Evolutionary conservation across 1,140 invertebrate species (phyloP), one percentile per base, ranked within the genome.

Genomic region (Onthophagus taurus): DNA sequence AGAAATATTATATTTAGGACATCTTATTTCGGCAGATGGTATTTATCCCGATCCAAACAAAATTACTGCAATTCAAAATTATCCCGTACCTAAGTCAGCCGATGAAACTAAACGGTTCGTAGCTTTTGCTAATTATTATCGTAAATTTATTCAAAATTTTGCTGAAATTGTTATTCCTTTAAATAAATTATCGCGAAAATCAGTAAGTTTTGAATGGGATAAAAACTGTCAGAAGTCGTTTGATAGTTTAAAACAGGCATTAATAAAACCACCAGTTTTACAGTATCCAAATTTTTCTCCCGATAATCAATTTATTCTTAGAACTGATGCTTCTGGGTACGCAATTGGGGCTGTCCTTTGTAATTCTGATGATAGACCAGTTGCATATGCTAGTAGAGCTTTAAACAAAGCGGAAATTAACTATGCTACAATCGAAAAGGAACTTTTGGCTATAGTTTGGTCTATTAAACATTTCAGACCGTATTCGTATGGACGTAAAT

Each of bases 401-500:
- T 42, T 72, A 6, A 55, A 43, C 19, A 37, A 43, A 13, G 44
- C 52, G n/a, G 69, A 71, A 57, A 48, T 30, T 38, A 61, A 63
- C 18, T 72, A 66, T 31, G 44, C 42, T 4, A 59, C 55, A 3
- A 64, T 60, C 1, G 64, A 72, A 49, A 55, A 54, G 17, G 49
- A 57, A 38, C 34, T 52, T 4, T 12, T 49, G 8, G 54, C 48
- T 5, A 52, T 54, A 13, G 20, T 52, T 2, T 47, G 35, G 17
- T 43, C 23, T 7, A 31, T 46, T 8, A 45, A 33, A 18, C 31
- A 49, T n/a, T 54, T 52, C 24, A 56, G 13, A 65, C 64, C 2
- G 56, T 72, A 12, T 41, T 72, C 16, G 52, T 55, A 61, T 4
- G 51, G 71, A 4, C 49, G 60, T 47, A 58, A 64, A 20, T 69